Conservation (phyloP, 1,140 invertebrate species). For the Ceratina australensis region DNA sequence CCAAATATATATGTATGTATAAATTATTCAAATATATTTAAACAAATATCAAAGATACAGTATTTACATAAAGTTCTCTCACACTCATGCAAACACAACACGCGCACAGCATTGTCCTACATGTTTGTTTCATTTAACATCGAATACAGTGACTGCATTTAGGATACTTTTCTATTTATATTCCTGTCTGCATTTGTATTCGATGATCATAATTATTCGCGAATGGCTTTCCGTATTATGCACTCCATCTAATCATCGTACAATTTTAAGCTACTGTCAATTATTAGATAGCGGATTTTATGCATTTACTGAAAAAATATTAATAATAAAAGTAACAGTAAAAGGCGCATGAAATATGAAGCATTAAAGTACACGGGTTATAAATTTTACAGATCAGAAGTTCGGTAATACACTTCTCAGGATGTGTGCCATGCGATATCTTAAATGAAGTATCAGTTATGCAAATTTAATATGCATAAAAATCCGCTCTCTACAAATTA, state of each 20-base stretch:
- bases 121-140: slow-evolving; percentile 25
- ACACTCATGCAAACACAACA: slow-evolving; percentile 68
- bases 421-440: too few relatives aligned
- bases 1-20: slow-evolving; percentile 65
- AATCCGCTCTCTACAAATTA: neutral
- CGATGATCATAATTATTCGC: slow-evolving; percentile 31
- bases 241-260: slow-evolving; percentile 30
- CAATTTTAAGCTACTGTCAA: slow-evolving; percentile 46
- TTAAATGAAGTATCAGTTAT: too few relatives aligned
- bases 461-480: too few relatives aligned
- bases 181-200: slow-evolving; percentile 18
- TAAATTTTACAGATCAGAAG: too few relatives aligned
- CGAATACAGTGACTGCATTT: slow-evolving; percentile 27
- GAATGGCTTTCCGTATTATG: slow-evolving; percentile 22
- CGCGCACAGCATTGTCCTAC: slow-evolving; percentile 60
- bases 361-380: too few relatives aligned
- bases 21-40: slow-evolving; percentile 79
- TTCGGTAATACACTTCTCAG: too few relatives aligned
- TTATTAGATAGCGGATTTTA: neutral
- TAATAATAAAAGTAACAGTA: too few relatives aligned
- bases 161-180: slow-evolving; percentile 42
- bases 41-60: slow-evolving; percentile 75
- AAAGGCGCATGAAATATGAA: too few relatives aligned
- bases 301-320: too few relatives aligned
- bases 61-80: slow-evolving; percentile 75